phyloP scores from a whole-genome alignment of 2,113 vertebrate species.

The Pedetes capensis region DNA sequence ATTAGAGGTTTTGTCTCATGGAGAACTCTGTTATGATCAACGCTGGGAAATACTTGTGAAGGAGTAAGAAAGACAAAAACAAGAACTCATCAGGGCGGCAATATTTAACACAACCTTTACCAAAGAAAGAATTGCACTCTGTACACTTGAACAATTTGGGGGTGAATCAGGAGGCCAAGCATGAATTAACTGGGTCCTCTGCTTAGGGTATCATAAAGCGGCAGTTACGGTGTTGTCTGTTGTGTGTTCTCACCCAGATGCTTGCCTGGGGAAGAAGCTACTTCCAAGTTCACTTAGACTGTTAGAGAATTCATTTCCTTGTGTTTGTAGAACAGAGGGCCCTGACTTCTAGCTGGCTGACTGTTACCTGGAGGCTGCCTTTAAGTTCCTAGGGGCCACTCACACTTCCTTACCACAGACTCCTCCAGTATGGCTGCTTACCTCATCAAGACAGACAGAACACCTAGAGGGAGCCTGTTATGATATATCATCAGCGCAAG shows the following conservation, averaged over 20 bases:
- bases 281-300: not conserved
- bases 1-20: not conserved
- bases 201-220: not conserved
- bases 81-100: not conserved
- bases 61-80: not conserved
- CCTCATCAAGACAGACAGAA: not conserved
- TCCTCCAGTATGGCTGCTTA: not conserved
- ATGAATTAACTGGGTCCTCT: not conserved
- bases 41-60: not conserved
- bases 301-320: not conserved
- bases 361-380: not conserved
- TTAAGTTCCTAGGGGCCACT: not conserved
- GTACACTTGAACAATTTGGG: not conserved
- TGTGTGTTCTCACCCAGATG: not conserved
- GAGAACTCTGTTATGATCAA: not conserved
- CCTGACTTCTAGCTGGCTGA: not conserved
- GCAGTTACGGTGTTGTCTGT: not conserved
- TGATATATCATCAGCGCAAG: not conserved
- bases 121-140: not conserved
- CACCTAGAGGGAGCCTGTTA: not conserved
- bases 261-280: not conserved
- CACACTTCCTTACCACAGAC: not conserved
- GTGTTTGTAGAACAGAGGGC: not conserved
- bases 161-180: not conserved
- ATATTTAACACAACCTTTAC: not conserved